phyloP scores from a whole-genome alignment of 2,888 invertebrate genomes.

The Nemotelus nigrinus region DNA sequence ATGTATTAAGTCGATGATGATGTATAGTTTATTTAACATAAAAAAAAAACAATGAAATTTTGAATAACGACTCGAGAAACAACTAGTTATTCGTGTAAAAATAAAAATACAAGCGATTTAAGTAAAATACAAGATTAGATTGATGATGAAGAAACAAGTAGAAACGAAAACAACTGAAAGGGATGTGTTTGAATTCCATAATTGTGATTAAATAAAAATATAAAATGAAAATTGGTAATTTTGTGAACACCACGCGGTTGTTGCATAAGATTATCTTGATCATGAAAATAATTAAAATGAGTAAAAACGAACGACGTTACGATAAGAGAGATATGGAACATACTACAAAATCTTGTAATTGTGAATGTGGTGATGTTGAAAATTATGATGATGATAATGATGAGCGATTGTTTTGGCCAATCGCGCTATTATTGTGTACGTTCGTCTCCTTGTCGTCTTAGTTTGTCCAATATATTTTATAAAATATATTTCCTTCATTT shows the following conservation, averaged over 20 bases:
- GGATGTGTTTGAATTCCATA: constrained; percentile 42
- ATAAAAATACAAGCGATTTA: constrained; percentile 22
- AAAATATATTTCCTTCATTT: constrained; percentile 45
- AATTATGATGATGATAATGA: constrained; percentile 14
- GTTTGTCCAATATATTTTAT: constrained; percentile 43
- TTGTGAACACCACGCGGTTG: background rate
- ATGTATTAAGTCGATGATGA: constrained; percentile 37
- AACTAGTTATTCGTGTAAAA: constrained; percentile 38
- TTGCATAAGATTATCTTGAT: constrained; percentile 24
- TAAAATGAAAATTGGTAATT: constrained; percentile 42
- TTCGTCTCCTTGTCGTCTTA: constrained; percentile 39
- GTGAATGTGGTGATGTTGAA: too few species aligned
- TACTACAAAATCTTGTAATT: background rate
- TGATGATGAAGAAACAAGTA: constrained; percentile 27
- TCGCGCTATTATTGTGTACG: constrained; percentile 17
- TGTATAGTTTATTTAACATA: constrained; percentile 38
- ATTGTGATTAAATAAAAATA: constrained; percentile 42
- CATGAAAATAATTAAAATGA: constrained; percentile 27
- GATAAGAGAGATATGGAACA: constrained; percentile 23
- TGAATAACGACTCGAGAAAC: background rate
- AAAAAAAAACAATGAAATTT: constrained; percentile 24
- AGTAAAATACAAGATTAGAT: background rate
- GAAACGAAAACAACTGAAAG: constrained; percentile 13
- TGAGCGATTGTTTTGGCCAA: constrained; percentile 13
- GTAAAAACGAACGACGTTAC: constrained; percentile 12